Conservation (phyloP, 2,113 vertebrate species). For the Oxyura jamaicensis region DNA sequence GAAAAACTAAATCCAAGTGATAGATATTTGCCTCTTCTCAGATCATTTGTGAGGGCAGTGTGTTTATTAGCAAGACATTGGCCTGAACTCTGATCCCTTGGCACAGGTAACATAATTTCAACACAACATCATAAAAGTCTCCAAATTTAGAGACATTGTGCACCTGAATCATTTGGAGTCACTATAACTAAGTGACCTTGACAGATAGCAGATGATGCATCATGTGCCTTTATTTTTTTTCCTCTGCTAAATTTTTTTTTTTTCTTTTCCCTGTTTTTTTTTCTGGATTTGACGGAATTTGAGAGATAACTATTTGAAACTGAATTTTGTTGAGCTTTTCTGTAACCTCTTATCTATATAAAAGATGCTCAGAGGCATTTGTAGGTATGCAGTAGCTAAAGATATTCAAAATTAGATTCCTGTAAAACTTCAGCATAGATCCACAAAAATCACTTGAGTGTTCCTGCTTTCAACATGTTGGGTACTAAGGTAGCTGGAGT, state of each 20-base stretch:
- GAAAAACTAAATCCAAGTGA: background rate
- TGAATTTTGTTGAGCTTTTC: background rate
- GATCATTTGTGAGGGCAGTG: background rate
- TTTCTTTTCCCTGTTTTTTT: background rate
- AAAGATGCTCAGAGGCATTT: background rate
- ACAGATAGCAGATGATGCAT: background rate
- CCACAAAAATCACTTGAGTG: background rate
- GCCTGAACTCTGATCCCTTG: background rate
- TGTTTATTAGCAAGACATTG: background rate
- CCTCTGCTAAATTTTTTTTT: background rate
- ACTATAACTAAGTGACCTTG: background rate
- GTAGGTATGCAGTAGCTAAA: background rate
- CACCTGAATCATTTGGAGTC: background rate
- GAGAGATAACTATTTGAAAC: background rate
- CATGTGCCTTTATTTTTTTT: fast-evolving
- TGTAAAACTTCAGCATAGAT: background rate
- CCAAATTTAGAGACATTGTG: background rate
- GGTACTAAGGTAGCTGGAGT: background rate
- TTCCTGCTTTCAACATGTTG: background rate
- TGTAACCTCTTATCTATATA: background rate
- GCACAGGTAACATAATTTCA: background rate
- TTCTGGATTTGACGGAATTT: background rate
- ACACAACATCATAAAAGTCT: background rate
- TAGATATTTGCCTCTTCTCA: background rate
- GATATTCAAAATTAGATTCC: background rate